Conservation (phyloP, 2,888 invertebrate genomes). For the Labia minor region DNA sequence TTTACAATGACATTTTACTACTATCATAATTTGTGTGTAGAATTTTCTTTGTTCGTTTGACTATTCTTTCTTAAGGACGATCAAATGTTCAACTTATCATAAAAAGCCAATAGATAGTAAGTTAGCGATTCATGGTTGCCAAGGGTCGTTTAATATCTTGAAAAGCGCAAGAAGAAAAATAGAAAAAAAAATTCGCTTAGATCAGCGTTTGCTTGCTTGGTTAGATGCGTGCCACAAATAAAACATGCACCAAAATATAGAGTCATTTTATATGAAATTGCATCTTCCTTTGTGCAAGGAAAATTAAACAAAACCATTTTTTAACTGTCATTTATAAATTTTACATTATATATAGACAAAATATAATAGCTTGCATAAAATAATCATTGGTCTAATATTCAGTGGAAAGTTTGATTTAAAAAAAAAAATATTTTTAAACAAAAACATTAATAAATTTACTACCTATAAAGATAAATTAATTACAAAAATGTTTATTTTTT, state of each 20-base stretch:
- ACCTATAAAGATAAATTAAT: no score
- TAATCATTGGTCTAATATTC: no score
- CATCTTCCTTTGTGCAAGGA: background rate
- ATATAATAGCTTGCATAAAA: no score
- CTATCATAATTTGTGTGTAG: background rate
- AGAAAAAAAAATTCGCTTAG: background rate
- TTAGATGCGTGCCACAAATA: background rate
- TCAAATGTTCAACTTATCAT: background rate
- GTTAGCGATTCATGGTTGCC: background rate
- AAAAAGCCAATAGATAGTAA: constrained; percentile 13
- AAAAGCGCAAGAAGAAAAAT: background rate
- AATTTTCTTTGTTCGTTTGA: background rate
- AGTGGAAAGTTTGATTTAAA: no score
- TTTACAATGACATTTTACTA: background rate
- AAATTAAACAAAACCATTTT: constrained; percentile 3
- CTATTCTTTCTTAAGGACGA: background rate
- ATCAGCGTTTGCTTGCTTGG: constrained; percentile 2
- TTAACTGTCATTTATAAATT: background rate
- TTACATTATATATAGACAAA: no score
- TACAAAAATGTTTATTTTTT: no score
- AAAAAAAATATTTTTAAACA: no score
- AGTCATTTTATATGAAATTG: constrained; percentile 5
- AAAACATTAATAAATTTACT: no score
- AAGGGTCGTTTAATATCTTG: background rate
- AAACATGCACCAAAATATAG: constrained; percentile 1